Percentiles rank a stretch among this genome's conserved stretches.
Evolutionary conservation across 2,888 invertebrate genomes (phyloP).

Genomic region (Phortica magna): DNA sequence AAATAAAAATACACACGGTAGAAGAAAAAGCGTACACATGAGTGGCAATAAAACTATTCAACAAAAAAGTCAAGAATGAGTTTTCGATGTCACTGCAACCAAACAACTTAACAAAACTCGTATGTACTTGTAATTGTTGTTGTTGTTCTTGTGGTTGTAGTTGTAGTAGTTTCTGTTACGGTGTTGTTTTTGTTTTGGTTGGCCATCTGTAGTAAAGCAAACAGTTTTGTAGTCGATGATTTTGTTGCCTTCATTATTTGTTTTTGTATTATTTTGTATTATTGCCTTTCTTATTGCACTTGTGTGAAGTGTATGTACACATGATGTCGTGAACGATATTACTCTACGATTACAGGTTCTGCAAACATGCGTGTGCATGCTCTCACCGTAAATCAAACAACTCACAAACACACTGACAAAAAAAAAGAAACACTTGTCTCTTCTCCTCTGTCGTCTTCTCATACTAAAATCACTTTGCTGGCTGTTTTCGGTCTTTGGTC

Average conservation of each 20-base stretch:
- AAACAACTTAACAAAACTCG: background rate
- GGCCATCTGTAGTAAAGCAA: slow-evolving; percentile 8
- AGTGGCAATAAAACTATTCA: too few relatives aligned
- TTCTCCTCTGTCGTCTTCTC: too few relatives aligned
- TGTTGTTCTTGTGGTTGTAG: too few relatives aligned
- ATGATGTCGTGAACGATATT: too few relatives aligned
- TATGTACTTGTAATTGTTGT: slow-evolving; percentile 25
- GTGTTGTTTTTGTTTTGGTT: background rate
- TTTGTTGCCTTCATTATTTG: slow-evolving; percentile 18
- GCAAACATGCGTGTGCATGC: slow-evolving; percentile 27
- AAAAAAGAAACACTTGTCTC: background rate
- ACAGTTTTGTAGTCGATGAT: too few relatives aligned
- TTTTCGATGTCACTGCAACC: too few relatives aligned
- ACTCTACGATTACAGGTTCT: slow-evolving; percentile 49
- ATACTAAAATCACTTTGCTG: slow-evolving; percentile 72
- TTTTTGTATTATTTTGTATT: too few relatives aligned
- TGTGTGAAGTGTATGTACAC: background rate
- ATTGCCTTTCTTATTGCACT: slow-evolving; percentile 17
- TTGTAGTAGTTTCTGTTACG: too few relatives aligned
- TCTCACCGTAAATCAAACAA: slow-evolving; percentile 27
- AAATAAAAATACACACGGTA: too few relatives aligned
- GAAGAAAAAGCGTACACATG: too few relatives aligned
- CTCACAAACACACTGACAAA: slow-evolving; percentile 28
- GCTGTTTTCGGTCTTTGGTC: slow-evolving; percentile 61
- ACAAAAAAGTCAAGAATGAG: too few relatives aligned